phyloP scores from a whole-genome alignment of 2,113 vertebrate genomes.

The Pithys albifrons region DNA sequence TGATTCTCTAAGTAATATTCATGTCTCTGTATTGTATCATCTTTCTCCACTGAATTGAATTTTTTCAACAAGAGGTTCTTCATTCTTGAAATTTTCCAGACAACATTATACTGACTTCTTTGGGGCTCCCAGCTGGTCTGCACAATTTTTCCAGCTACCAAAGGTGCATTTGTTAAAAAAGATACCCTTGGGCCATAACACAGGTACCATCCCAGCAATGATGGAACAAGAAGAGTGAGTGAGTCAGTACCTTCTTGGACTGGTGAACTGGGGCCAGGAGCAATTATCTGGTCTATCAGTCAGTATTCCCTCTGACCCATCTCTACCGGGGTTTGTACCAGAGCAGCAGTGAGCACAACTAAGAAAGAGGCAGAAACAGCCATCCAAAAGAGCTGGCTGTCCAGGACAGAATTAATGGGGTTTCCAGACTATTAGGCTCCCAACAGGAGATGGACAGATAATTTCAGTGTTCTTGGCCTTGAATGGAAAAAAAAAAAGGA shows the following conservation, averaged over 20 bases:
- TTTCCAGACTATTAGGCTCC: slow-evolving; percentile 3
- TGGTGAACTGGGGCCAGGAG: neutral
- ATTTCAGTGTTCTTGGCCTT: neutral
- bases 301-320: neutral
- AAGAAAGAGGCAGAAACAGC: neutral
- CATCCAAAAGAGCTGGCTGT: neutral
- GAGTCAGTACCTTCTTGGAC: neutral
- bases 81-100: neutral
- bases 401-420: neutral
- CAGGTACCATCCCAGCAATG: neutral
- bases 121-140: neutral
- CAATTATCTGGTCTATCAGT: neutral
- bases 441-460: neutral
- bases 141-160: neutral
- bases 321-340: neutral
- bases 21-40: neutral
- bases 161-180: neutral
- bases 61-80: neutral
- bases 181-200: neutral
- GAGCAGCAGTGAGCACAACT: neutral
- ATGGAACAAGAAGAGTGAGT: neutral
- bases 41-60: neutral
- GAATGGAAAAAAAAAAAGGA: neutral
- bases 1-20: neutral
- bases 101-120: neutral